Percentiles rank a stretch among this genome's conserved stretches.
phyloP scores from a whole-genome alignment of 2,797 vertebrate species.

The Xiphophorus birchmanni region DNA sequence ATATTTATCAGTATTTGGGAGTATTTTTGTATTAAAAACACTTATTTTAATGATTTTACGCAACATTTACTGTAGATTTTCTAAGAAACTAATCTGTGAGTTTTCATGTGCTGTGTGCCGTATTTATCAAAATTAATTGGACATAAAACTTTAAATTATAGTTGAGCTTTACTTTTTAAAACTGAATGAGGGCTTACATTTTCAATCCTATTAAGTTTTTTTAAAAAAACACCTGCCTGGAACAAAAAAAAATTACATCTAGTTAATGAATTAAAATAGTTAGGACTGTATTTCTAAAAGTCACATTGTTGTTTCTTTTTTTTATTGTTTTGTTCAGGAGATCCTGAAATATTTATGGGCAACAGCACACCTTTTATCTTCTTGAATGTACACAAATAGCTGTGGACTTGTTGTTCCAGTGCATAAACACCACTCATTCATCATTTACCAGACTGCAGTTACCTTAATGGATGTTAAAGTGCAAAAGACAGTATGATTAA shows the following conservation, averaged over 20 bases:
- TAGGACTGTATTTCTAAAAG: neutral
- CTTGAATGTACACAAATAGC: neutral
- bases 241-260: neutral
- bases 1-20: neutral
- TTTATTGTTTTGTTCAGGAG: neutral
- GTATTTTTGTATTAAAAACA: neutral
- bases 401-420: slow-evolving; percentile 1
- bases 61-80: neutral
- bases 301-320: neutral
- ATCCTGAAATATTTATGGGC: slow-evolving; percentile 4
- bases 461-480: slow-evolving; percentile 11
- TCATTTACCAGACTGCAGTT: slow-evolving; percentile 7
- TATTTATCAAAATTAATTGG: neutral
- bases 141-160: neutral
- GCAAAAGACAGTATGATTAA: neutral
- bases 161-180: neutral
- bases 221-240: neutral
- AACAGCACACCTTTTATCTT: neutral
- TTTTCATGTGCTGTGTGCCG: neutral
- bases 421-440: slow-evolving; percentile 9
- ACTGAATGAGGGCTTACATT: neutral
- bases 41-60: neutral
- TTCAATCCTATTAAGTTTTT: neutral
- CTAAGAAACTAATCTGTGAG: neutral
- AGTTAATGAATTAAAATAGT: neutral